Evolutionary conservation across 2,888 invertebrate genomes (phyloP).

Genomic region (Pristionchus mayeri): DNA sequence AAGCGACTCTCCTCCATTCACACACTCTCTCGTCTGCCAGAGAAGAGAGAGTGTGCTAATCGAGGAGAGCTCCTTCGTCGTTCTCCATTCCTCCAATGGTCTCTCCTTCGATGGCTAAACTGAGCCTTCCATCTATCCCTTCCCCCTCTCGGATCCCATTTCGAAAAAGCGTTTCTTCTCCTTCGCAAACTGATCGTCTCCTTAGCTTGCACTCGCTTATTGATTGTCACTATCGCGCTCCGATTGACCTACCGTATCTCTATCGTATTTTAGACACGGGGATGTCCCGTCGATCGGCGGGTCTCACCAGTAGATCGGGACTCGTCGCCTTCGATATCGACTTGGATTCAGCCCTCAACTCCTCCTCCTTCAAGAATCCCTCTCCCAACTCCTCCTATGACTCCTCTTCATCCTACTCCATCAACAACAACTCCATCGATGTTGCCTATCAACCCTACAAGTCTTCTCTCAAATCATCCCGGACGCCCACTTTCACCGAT

Average conservation of each 20-base stretch:
- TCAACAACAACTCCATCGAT: constrained; percentile 49
- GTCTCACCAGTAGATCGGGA: constrained; percentile 13
- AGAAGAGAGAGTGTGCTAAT: neutral
- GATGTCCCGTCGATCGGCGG: neutral
- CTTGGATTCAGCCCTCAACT: constrained; percentile 49
- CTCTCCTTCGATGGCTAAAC: neutral
- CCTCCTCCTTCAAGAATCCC: neutral
- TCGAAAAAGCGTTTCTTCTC: constrained; percentile 3
- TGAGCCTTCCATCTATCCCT: neutral
- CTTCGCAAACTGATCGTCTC: neutral
- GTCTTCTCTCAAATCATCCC: neutral
- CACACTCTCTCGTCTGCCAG: neutral
- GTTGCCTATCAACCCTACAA: constrained; percentile 34
- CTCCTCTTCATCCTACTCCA: neutral
- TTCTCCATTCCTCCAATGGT: too few species aligned
- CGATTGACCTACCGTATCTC: neutral
- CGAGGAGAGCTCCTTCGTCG: neutral
- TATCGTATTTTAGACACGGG: constrained; percentile 1
- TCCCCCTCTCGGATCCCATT: neutral
- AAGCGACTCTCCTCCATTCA: neutral
- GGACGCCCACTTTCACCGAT: neutral
- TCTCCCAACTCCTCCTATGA: neutral
- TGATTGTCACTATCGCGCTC: neutral
- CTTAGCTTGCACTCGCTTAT: neutral
- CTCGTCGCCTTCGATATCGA: constrained; percentile 57